Evolutionary conservation across 2,888 invertebrate species (phyloP).

Genomic region (Dyspetes luteomarginatus): DNA sequence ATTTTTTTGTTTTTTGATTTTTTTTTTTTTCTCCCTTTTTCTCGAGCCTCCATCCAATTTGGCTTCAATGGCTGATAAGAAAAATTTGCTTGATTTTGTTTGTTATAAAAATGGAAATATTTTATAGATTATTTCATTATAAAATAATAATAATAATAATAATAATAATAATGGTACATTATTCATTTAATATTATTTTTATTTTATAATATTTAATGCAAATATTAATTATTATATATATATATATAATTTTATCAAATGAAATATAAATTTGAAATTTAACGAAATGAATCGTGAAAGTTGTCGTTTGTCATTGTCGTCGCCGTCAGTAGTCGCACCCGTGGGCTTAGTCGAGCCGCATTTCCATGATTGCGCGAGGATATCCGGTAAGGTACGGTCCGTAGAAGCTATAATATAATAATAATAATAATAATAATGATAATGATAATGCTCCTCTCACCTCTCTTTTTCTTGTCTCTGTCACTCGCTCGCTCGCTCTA

Average conservation of each 20-base stretch:
- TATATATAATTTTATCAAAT: no score
- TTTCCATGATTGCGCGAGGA: constrained; percentile 64
- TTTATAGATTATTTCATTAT: not conserved
- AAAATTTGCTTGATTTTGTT: no score
- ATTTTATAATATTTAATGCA: not conserved
- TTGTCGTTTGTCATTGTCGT: not conserved
- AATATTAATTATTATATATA: not conserved
- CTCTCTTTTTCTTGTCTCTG: constrained; percentile 8
- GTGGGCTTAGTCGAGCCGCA: constrained; percentile 35
- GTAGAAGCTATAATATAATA: constrained; percentile 25
- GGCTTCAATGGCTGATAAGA: no score
- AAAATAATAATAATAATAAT: not conserved
- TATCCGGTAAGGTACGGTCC: constrained; percentile 60
- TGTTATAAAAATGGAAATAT: not conserved
- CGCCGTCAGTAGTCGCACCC: constrained; percentile 25
- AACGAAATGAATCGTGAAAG: constrained; percentile 18
- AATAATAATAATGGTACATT: not conserved
- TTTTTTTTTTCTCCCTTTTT: not conserved
- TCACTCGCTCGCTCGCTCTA: constrained; percentile 4
- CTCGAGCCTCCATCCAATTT: no score
- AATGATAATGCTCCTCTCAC: no score
- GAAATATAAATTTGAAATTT: constrained; percentile 8
- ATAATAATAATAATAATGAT: no score
- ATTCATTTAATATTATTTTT: not conserved
- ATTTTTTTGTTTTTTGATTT: not conserved